A percentile compares a stretch with the other conserved stretches of the same genome.
These are phyloP conservation scores for Rhagoletis pomonella DNA, from an alignment of 1,140 invertebrate species.

Conservation along the genomic window DNA sequence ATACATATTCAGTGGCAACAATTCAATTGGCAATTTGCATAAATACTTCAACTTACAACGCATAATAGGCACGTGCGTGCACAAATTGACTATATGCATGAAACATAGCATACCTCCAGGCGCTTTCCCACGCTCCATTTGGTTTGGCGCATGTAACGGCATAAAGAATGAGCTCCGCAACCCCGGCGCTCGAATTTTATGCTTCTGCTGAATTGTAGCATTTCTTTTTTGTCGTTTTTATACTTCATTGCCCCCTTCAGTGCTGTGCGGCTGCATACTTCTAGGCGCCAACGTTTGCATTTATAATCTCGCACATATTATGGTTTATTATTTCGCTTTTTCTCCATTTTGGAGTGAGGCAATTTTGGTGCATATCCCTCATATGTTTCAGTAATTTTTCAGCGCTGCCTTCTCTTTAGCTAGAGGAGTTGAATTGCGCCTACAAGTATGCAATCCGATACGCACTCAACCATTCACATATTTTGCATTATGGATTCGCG, in stretches of 20 bases:
- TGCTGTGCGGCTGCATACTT: background rate
- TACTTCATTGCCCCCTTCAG: too few species aligned
- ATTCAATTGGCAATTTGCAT: background rate
- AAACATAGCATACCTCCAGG: background rate
- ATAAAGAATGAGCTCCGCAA: too few species aligned
- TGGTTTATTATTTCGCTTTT: background rate
- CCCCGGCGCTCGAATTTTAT: too few species aligned
- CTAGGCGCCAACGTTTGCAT: background rate
- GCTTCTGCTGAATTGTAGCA: too few species aligned
- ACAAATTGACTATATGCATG: too few species aligned
- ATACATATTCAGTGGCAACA: background rate
- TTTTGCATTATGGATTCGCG: background rate
- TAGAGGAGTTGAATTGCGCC: background rate
- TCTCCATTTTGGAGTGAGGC: background rate
- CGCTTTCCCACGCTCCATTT: background rate
- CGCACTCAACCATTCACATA: background rate
- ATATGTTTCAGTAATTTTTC: background rate
- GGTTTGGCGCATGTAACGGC: background rate
- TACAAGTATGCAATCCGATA: background rate
- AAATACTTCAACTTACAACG: background rate
- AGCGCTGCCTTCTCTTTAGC: background rate
- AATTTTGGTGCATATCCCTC: background rate
- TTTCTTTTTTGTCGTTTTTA: too few species aligned
- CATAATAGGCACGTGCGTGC: background rate
- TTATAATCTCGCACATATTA: background rate